These are phyloP conservation scores for Meleagris gallopavo DNA, from an alignment of 2,113 vertebrate species.

Conservation along the genomic window DNA sequence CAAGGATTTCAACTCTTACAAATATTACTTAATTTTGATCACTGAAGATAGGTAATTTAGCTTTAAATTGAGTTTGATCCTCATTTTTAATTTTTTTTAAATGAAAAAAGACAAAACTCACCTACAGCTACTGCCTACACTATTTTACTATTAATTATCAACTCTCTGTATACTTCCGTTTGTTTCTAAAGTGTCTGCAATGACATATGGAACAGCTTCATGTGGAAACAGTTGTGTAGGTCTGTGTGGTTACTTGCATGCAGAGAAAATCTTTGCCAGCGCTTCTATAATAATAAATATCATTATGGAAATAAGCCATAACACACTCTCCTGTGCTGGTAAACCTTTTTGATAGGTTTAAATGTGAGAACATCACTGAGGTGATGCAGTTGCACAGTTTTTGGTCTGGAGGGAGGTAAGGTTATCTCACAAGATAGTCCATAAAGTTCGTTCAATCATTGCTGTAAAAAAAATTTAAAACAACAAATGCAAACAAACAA, in stretches of 20 bases:
- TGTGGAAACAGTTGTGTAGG: background rate
- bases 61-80: background rate
- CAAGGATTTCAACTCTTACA: background rate
- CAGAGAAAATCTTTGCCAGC: background rate
- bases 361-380: background rate
- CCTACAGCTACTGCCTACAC: background rate
- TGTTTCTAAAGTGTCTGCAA: background rate
- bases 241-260: background rate
- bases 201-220: background rate
- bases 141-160: background rate
- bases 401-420: background rate
- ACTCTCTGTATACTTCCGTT: background rate
- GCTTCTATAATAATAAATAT: background rate
- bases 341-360: background rate
- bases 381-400: background rate
- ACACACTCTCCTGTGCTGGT: background rate
- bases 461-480: background rate
- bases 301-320: background rate
- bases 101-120: background rate
- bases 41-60: background rate
- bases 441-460: background rate
- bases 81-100: background rate
- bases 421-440: background rate
- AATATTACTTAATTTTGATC: background rate
- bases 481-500: background rate